Base-by-base conservation (phyloP, 2,113 vertebrate species). In the Hypocryptadius cinnamomeus region DNA sequence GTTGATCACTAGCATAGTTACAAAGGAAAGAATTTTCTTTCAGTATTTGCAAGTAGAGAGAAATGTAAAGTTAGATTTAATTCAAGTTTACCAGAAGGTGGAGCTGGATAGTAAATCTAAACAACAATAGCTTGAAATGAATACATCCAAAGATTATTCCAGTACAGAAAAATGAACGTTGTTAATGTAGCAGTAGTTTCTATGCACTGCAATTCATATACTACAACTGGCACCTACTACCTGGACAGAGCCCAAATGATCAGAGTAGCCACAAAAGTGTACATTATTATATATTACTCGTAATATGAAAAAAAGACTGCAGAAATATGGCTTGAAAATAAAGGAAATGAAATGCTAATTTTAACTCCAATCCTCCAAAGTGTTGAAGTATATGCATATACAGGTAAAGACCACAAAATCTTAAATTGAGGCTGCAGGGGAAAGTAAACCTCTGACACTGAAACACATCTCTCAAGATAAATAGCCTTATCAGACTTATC, bases 81-180 rank as follows among this genome's bases (percentile, higher is more conserved):
- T 89, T 42, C 84, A 54, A 82, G 50, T 77, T 96, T 96, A 89
- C 96, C 96, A 96, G 95, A 94, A 96, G 94, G 94, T 96, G 95
- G 96, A 96, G 95, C 95, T 93, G 96, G 80, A 87, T 89, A 54
- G 87, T 95, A 95, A 89, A 96, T 61, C 84, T 85, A 87, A 96
- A 96, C 89, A 95, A 96, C 86, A 96, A 94, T 89, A 79, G 24
- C 61, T 82, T 42, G 54, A 63, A 87, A 81, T 72, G n/a, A 81
- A 76, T 81, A 21, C 44, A 79, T 93, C 48, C 69, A 79, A 51
- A 30, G 50, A 87, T 92, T 70, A 79, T 85, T 93, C 63, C 74
- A 79, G 28, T 42, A 39, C 21, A 69, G 39, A 86, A 60, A 66
- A 71, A 79, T 65, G 7, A 60, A 68, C 31, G 13, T 22, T 5